phyloP scores from a whole-genome alignment of 2,113 vertebrate genomes.

The Centropristis striata region DNA sequence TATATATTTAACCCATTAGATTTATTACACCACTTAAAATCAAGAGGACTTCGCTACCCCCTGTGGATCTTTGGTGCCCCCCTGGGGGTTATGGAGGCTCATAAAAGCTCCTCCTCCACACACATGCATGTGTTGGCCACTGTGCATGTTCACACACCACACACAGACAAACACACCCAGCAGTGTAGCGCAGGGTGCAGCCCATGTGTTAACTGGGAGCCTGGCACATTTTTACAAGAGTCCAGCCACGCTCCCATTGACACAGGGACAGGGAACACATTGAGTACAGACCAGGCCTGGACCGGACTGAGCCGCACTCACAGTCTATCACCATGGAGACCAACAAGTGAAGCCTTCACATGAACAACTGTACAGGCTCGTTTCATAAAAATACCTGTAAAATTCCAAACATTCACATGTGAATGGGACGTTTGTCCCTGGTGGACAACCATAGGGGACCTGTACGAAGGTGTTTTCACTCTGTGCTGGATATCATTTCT shows the following conservation, averaged over 20 bases:
- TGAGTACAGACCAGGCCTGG: constrained; percentile 52
- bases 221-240: constrained; percentile 60
- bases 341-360: constrained; percentile 54
- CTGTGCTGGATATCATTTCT: not conserved
- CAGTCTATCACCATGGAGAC: constrained; percentile 15
- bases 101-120: not conserved
- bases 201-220: constrained; percentile 24
- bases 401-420: constrained; percentile 10
- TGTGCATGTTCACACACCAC: not conserved
- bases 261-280: constrained; percentile 55
- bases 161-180: not conserved
- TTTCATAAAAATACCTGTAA: constrained; percentile 40
- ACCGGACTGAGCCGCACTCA: constrained; percentile 12
- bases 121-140: constrained; percentile 15
- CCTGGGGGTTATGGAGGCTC: too few species aligned
- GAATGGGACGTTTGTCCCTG: constrained; percentile 30
- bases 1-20: too few species aligned
- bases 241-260: constrained; percentile 26
- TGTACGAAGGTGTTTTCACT: not conserved
- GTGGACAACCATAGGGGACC: not conserved
- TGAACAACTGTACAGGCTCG: constrained; percentile 6
- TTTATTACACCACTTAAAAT: too few species aligned
- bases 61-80: too few species aligned
- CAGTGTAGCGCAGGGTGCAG: not conserved
- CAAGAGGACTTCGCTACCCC: too few species aligned